These are phyloP conservation scores for Campylomormyrus tamandua DNA, from an alignment of 2,113 vertebrate species.

Conservation along the genomic window DNA sequence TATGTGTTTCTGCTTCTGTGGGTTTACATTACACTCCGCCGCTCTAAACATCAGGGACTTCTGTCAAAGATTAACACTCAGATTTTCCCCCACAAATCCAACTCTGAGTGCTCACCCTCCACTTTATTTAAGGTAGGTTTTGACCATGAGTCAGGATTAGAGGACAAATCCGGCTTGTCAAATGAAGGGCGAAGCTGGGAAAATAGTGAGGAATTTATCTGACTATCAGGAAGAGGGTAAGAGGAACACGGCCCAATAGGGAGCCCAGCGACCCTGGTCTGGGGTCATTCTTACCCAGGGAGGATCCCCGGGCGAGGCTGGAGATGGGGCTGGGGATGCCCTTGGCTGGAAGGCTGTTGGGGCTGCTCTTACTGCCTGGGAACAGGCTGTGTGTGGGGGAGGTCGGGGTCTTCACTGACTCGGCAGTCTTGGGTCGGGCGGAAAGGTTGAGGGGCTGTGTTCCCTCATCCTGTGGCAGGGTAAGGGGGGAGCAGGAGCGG, in stretches of 20 bases:
- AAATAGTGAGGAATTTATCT: neutral
- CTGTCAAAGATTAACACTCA: conserved; percentile 43
- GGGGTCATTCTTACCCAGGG: conserved; percentile 35
- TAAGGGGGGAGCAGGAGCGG: neutral
- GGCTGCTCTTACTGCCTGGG: conserved; percentile 75
- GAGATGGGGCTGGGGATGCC: conserved; percentile 78
- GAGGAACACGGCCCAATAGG: neutral
- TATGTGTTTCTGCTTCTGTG: conserved; percentile 49
- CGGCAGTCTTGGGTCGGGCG: conserved; percentile 79
- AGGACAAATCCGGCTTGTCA: neutral
- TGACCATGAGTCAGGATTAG: neutral
- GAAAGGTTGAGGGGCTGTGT: conserved; percentile 90
- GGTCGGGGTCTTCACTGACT: conserved; percentile 73
- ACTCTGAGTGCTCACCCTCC: neutral
- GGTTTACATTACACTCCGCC: conserved; percentile 51
- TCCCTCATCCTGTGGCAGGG: conserved; percentile 68
- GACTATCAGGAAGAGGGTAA: neutral
- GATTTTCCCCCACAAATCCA: neutral
- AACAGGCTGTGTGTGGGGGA: conserved; percentile 80
- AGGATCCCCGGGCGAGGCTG: conserved; percentile 73
- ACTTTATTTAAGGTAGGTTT: neutral
- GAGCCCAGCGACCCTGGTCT: neutral
- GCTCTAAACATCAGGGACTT: conserved; percentile 58
- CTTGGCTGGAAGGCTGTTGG: conserved; percentile 66
- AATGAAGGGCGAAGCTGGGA: neutral